Percentiles rank a stretch among this genome's conserved stretches.
Conservation (phyloP, 1,140 invertebrate species). For the Drosophila sechellia region DNA sequence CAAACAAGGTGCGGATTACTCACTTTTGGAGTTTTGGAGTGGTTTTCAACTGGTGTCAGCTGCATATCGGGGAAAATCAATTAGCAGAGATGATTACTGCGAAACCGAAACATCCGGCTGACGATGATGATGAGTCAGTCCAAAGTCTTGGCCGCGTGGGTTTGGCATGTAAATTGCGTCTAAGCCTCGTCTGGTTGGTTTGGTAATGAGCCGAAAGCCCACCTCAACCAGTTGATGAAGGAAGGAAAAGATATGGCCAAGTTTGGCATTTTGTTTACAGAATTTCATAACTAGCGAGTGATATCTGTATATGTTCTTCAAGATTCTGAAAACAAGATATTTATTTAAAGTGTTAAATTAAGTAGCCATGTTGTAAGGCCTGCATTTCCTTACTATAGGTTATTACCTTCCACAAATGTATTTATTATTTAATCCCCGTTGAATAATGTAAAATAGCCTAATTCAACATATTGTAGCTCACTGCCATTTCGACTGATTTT, state of each 20-base stretch:
- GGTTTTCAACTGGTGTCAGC: constrained; percentile 10
- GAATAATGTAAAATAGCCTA: neutral
- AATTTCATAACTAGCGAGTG: neutral
- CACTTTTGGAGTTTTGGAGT: constrained; percentile 6
- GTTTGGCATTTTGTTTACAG: neutral
- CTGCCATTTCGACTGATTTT: constrained; percentile 20
- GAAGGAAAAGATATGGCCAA: constrained; percentile 6
- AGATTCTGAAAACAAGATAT: too few relatives aligned
- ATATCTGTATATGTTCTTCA: neutral
- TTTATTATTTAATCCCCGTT: neutral
- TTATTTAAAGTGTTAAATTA: too few relatives aligned
- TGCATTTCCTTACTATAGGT: too few relatives aligned
- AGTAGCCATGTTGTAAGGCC: too few relatives aligned
- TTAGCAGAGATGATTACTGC: constrained; percentile 12
- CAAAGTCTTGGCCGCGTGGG: constrained; percentile 24
- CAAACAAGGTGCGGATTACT: constrained; percentile 19
- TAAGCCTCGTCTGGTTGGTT: constrained; percentile 28
- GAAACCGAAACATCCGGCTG: constrained; percentile 39
- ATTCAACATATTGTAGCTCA: constrained; percentile 17
- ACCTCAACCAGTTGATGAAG: constrained; percentile 1
- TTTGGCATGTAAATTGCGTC: constrained; percentile 46
- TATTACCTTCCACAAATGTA: neutral
- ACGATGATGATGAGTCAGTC: constrained; percentile 35
- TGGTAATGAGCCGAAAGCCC: constrained; percentile 30
- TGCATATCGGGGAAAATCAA: constrained; percentile 31